Base-by-base conservation (phyloP, 1,140 invertebrate genomes). In the Heliconius congener region DNA sequence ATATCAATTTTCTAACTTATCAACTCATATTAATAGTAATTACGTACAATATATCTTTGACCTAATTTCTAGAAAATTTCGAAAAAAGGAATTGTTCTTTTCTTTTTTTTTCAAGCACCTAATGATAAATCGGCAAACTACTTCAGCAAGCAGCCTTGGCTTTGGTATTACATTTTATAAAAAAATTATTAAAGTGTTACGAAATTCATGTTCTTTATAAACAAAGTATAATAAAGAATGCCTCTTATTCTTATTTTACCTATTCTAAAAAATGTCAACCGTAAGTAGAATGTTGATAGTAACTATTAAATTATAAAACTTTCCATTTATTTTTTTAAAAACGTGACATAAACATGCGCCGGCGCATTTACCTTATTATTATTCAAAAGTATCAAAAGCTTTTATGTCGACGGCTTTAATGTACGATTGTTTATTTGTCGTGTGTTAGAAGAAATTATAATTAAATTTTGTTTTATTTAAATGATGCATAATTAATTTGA, bases 331-430 rank as follows among this genome's bases (percentile, higher is more conserved):
- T 66, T 4, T 4, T 70, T 71, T 42, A 72, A 73, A 52, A 57
- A 79, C 78, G 78, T 79, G 78, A 74, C 46, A 5, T 27, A 55
- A 57, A 46, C 27, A 50, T 78, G 46, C 71, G 50, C 71, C 71
- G 34, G 46, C 70, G 76, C 76, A 78, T 78, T 78, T 52, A 57
- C 50, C n/a, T 27, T 52, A 71, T 78, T 78, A 73, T 78, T 73
- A 78, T 78, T 71, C 71, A 73, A 78, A 78, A 70, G 37, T 39
- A 42, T 60, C 50, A n/a, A 57, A 60, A 73, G 71, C 76, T 71
- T 77, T 52, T 60, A 50, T 76, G 42, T n/a, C 30, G 55, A 66
- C 37, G 34, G 37, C 60, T 76, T 70, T 76, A 46, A 50, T 46
- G 16, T 27, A 30, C 27, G 60, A 66, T 27, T 27, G 60, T 66